phyloP scores from a whole-genome alignment of 2,113 vertebrate species.

The Hippolais icterina region DNA sequence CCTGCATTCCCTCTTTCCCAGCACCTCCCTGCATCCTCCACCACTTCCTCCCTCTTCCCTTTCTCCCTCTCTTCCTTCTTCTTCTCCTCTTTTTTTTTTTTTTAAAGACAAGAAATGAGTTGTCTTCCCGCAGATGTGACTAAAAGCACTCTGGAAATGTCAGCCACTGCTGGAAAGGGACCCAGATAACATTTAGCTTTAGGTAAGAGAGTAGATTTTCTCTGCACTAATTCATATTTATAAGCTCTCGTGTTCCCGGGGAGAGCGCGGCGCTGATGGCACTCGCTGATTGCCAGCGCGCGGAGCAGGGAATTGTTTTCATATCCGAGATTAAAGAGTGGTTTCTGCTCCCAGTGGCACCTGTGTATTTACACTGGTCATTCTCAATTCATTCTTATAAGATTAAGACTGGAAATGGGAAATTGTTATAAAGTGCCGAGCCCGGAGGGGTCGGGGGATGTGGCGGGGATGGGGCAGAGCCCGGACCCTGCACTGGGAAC shows the following conservation, averaged over 20 bases:
- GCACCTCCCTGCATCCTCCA: not conserved
- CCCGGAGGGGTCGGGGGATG: not conserved
- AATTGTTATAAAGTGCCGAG: not conserved
- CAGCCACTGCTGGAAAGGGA: slow-evolving; percentile 67
- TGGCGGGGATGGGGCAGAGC: not conserved
- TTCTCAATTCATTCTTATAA: slow-evolving; percentile 58
- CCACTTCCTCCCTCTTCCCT: not conserved
- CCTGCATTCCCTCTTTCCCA: not conserved
- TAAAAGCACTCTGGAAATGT: slow-evolving; percentile 73
- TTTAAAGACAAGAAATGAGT: slow-evolving; percentile 27
- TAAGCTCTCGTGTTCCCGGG: slow-evolving; percentile 66
- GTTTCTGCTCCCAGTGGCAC: slow-evolving; percentile 59
- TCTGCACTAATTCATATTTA: slow-evolving; percentile 75
- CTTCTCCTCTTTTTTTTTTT: not conserved
- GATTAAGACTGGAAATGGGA: slow-evolving; percentile 62
- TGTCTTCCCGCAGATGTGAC: slow-evolving; percentile 68
- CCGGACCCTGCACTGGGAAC: accelerated
- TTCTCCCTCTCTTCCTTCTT: not conserved
- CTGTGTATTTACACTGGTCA: slow-evolving; percentile 62
- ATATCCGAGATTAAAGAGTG: slow-evolving; percentile 65
- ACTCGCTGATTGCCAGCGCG: slow-evolving; percentile 60
- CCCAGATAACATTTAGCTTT: slow-evolving; percentile 74
- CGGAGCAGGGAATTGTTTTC: slow-evolving; percentile 63
- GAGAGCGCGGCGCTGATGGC: slow-evolving; percentile 56
- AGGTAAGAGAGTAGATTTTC: slow-evolving; percentile 75